Evolutionary conservation across 1,140 invertebrate species (phyloP).

Genomic region (Archivesica marissinica): DNA sequence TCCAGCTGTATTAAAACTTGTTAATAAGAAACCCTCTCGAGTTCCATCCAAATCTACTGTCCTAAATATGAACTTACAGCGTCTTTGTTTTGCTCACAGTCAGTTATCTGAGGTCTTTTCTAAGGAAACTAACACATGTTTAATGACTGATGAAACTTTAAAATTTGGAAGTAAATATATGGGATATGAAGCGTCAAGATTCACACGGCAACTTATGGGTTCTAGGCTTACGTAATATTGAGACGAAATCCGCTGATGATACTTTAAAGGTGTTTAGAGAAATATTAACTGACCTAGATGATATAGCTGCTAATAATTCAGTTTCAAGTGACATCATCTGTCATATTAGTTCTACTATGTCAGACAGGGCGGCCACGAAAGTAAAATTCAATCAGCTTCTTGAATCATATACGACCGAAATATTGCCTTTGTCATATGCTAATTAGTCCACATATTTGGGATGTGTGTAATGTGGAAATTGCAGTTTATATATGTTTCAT

Average conservation of each 20-base stretch:
- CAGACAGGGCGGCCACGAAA: slow-evolving; percentile 47
- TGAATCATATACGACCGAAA: slow-evolving; percentile 17
- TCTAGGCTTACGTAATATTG: slow-evolving; percentile 38
- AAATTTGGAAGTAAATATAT: slow-evolving; percentile 35
- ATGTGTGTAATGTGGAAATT: too few species aligned
- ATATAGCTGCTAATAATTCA: not conserved
- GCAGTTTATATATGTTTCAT: too few species aligned
- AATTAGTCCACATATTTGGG: too few species aligned
- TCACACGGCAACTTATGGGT: slow-evolving; percentile 33
- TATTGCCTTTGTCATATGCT: slow-evolving; percentile 44
- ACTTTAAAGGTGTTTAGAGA: slow-evolving; percentile 49
- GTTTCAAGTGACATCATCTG: not conserved
- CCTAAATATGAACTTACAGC: slow-evolving; percentile 37
- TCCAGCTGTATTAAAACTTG: slow-evolving; percentile 21
- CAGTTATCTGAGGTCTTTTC: slow-evolving; percentile 48
- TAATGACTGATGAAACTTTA: slow-evolving; percentile 46
- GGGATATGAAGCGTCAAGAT: slow-evolving; percentile 45
- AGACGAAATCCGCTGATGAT: slow-evolving; percentile 38
- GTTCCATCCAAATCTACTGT: slow-evolving; percentile 25
- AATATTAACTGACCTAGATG: slow-evolving; percentile 28
- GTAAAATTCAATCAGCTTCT: slow-evolving; percentile 42
- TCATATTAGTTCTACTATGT: slow-evolving; percentile 36
- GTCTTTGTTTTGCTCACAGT: slow-evolving; percentile 15
- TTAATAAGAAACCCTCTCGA: slow-evolving; percentile 4
- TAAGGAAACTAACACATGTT: slow-evolving; percentile 14